Conservation (phyloP, 1,140 invertebrate species). For the Habropoda laboriosa region DNA sequence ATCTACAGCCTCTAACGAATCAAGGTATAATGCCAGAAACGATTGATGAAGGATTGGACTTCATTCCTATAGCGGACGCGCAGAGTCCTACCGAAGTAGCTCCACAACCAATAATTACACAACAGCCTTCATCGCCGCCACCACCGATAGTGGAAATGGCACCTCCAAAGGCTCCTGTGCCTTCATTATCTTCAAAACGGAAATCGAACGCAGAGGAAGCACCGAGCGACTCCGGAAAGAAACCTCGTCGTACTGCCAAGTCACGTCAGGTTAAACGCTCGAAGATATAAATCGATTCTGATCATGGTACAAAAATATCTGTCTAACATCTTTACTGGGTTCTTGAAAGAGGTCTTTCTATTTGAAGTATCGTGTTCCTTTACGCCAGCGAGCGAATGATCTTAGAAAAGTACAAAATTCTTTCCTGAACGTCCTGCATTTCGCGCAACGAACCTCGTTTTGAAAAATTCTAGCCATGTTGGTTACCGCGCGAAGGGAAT, state of each 20-base stretch:
- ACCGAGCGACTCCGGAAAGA: conserved; percentile 73
- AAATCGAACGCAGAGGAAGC: conserved; percentile 73
- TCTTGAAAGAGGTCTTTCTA: conserved; percentile 56
- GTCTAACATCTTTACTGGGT: conserved; percentile 63
- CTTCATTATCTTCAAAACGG: conserved; percentile 75
- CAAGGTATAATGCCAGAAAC: conserved; percentile 84
- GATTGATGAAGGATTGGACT: conserved; percentile 79
- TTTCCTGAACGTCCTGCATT: conserved; percentile 66
- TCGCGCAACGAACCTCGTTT: conserved; percentile 65
- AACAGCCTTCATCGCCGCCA: conserved; percentile 53
- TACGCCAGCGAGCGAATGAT: conserved; percentile 66
- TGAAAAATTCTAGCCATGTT: conserved; percentile 37
- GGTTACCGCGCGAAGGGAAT: conserved; percentile 45
- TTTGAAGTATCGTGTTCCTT: conserved; percentile 46
- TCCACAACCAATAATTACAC: conserved; percentile 47
- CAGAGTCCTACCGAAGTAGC: conserved; percentile 73
- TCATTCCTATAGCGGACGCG: conserved; percentile 79
- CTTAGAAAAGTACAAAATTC: conserved; percentile 76
- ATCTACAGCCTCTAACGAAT: conserved; percentile 84
- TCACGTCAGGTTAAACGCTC: conserved; percentile 79
- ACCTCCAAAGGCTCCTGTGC: conserved; percentile 75
- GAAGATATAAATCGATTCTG: conserved; percentile 77
- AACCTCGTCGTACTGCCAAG: conserved; percentile 77
- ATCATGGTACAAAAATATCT: conserved; percentile 74
- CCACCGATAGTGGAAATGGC: conserved; percentile 73